A percentile compares a stretch with the other conserved stretches of the same genome.
Evolutionary conservation across 1,140 invertebrate genomes (phyloP).

Genomic region (Pseudomyrmex flavicornis): DNA sequence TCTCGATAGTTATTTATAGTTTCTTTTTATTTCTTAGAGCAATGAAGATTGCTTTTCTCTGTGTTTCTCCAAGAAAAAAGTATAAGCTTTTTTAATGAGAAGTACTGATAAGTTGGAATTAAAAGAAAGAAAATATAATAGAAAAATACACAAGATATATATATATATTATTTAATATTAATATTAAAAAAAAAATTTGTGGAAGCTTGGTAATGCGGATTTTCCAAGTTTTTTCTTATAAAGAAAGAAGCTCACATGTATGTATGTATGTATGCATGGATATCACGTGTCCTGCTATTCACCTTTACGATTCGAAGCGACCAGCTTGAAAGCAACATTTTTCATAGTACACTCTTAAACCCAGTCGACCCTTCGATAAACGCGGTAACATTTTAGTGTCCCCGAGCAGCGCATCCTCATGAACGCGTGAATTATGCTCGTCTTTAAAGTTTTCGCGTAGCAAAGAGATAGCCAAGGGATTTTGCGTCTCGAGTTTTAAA

Average conservation of each 20-base stretch:
- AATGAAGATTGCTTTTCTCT: too few relatives aligned
- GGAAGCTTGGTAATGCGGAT: neutral
- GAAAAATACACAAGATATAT: too few relatives aligned
- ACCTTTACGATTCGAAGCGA: slow-evolving; percentile 11
- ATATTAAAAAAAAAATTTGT: too few relatives aligned
- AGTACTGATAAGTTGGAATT: too few relatives aligned
- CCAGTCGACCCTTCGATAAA: slow-evolving; percentile 52
- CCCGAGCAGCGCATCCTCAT: slow-evolving; percentile 24
- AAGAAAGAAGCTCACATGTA: too few relatives aligned
- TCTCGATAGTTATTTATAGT: too few relatives aligned
- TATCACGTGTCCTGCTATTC: neutral
- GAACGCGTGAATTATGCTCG: slow-evolving; percentile 40
- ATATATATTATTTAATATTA: too few relatives aligned
- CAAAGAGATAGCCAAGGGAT: neutral
- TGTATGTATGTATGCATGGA: neutral
- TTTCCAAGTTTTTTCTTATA: neutral
- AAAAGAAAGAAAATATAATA: too few relatives aligned
- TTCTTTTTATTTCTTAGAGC: too few relatives aligned
- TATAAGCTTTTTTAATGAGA: too few relatives aligned
- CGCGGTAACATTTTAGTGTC: slow-evolving; percentile 44
- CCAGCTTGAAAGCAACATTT: slow-evolving; percentile 26
- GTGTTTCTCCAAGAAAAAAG: too few relatives aligned
- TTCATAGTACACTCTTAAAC: slow-evolving; percentile 16
- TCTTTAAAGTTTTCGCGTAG: slow-evolving; percentile 26
- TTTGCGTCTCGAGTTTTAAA: slow-evolving; percentile 23